phyloP scores from a whole-genome alignment of 1,140 invertebrate genomes.

The Solenopsis invicta region DNA sequence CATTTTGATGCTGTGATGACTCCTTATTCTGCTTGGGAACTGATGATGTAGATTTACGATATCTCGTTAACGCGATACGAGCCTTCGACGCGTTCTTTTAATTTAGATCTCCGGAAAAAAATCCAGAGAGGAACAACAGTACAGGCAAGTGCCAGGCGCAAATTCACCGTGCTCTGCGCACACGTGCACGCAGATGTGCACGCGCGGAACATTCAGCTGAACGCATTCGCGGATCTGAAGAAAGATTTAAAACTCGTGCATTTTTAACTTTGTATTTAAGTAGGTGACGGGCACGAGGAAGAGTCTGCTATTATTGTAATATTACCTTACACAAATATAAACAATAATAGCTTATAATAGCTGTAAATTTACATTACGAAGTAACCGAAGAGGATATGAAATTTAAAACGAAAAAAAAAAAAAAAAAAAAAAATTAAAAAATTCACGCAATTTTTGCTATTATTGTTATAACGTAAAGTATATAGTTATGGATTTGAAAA shows the following conservation, averaged over 20 bases:
- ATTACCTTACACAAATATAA: conserved; percentile 77
- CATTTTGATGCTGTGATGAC: no score
- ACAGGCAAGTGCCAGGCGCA: conserved; percentile 29
- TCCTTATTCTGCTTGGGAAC: background rate
- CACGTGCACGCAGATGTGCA: conserved; percentile 53
- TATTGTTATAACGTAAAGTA: conserved; percentile 80
- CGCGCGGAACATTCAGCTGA: conserved; percentile 61
- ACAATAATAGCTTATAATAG: conserved; percentile 82
- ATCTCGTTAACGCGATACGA: background rate
- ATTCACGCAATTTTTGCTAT: conserved; percentile 81
- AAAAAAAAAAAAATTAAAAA: conserved; percentile 62
- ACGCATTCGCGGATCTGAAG: conserved; percentile 48
- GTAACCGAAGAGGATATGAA: conserved; percentile 53
- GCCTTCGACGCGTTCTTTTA: conserved; percentile 50
- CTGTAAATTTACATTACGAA: conserved; percentile 78
- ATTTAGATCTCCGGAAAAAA: conserved; percentile 21
- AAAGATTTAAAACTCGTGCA: conserved; percentile 77
- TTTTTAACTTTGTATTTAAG: conserved; percentile 83
- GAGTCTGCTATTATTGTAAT: conserved; percentile 67
- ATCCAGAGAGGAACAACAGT: conserved; percentile 34
- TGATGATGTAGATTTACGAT: background rate
- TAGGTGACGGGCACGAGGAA: conserved; percentile 71
- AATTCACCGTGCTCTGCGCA: conserved; percentile 23
- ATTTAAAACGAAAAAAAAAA: conserved; percentile 65
- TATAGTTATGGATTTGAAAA: conserved; percentile 79